Evolutionary conservation across 2,797 vertebrate genomes (phyloP).

Genomic region (Cetoscarus ocellatus): DNA sequence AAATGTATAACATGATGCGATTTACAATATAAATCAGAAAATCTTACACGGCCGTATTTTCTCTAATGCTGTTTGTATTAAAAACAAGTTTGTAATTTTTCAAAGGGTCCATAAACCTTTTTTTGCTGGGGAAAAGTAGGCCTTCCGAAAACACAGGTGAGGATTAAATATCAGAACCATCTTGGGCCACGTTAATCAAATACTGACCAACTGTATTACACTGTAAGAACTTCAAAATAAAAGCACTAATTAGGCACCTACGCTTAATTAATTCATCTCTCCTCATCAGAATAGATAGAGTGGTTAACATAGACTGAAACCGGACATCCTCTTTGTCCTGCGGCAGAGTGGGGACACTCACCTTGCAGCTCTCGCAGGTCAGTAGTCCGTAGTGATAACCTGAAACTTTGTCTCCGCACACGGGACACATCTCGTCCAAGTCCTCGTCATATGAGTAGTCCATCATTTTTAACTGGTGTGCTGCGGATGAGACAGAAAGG

Average conservation of each 20-base stretch:
- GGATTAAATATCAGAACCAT: not conserved
- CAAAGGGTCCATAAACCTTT: no score
- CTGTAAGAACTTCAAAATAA: constrained; percentile 6
- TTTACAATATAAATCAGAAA: no score
- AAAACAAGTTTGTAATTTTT: no score
- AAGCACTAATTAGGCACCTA: not conserved
- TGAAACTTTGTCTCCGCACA: constrained; percentile 98
- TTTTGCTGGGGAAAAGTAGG: no score
- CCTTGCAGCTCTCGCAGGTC: constrained; percentile 99
- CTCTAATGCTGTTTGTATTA: no score
- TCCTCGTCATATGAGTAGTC: constrained; percentile 99
- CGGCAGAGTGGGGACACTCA: constrained; percentile 60
- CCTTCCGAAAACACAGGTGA: not conserved
- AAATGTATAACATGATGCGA: no score
- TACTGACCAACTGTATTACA: not conserved
- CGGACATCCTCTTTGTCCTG: not conserved
- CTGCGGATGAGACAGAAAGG: constrained; percentile 78
- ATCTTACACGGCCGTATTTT: no score
- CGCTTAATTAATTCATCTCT: not conserved
- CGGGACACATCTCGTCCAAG: constrained; percentile 97
- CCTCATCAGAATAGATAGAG: not conserved
- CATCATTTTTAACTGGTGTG: constrained; percentile 99
- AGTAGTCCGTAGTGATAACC: constrained; percentile 99
- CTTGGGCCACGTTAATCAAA: not conserved
- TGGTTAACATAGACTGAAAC: constrained; percentile 1